Evolutionary conservation across 2,113 vertebrate genomes (phyloP), one percentile per base, ranked within the genome.

Genomic region (Eulemur rufifrons): DNA sequence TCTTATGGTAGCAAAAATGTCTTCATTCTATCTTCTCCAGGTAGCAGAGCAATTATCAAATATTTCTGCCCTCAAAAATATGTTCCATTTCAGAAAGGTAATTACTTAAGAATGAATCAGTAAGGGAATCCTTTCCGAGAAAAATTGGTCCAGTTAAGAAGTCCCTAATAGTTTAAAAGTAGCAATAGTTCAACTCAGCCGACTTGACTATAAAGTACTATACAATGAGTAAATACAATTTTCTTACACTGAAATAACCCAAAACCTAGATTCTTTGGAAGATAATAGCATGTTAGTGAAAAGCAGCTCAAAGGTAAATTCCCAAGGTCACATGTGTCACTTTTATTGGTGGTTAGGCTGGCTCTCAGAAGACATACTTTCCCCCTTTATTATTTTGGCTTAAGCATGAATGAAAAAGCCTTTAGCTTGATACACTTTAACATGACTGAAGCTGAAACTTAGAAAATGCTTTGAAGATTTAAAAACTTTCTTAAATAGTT

Each of bases 61-160:
- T 73, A 95, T 71, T 86, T 95, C 50, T 93, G 25, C 3, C 71
- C 15, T 93, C 3, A 83, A 92, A 96, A 86, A n/a, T 78, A 82
- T 4, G 2, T 83, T 92, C 7, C 47, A 73, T 13, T 86, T 94
- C 12, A 96, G 15, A 8, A 83, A 95, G 29, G 5, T 50, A 95
- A 80, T 95, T 89, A 89, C 5, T 54, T 52, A 88, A 11, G 4
- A 82, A 45, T 78, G 45, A 94, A 68, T 86, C 27, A 71, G 25
- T 90, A 88, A 59, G 18, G 15, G 20, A 83, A 68, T 86, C 37
- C 4, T 85, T 90, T 87, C 32, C 76, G 59, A 84, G 47, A 76
- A 78, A 45, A 74, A 54, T 89, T 18, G 20, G 45, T 17, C 32
- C 42, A 6, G 18, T 39, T 89, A 91, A 94, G 81, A 73, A 71